Conservation (phyloP, 2,888 invertebrate species). For the Melinaea menophilus region DNA sequence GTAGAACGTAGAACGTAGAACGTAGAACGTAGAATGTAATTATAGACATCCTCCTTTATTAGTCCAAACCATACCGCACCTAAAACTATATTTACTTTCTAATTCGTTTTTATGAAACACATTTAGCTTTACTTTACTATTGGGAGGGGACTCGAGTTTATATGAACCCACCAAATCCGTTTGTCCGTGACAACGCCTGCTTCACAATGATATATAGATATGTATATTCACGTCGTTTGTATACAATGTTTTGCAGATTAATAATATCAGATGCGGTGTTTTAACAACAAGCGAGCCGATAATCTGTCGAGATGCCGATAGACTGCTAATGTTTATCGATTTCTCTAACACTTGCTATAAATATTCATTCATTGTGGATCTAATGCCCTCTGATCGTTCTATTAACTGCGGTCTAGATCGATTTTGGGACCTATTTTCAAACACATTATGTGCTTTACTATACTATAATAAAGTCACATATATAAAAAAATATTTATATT, state of each 20-base stretch:
- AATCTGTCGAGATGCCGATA: slow-evolving; percentile 30
- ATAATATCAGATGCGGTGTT: slow-evolving; percentile 21
- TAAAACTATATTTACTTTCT: too few relatives aligned
- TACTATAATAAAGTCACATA: too few relatives aligned
- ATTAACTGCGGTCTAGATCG: slow-evolving; percentile 24
- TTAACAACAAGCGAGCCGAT: slow-evolving; percentile 25
- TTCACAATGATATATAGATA: too few relatives aligned
- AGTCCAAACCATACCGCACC: too few relatives aligned
- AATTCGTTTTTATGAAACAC: too few relatives aligned
- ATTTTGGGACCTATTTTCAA: slow-evolving; percentile 1
- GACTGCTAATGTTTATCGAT: slow-evolving; percentile 42
- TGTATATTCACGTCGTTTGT: slow-evolving; percentile 1
- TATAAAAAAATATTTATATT: too few relatives aligned
- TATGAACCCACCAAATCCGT: too few relatives aligned
- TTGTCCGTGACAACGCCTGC: too few relatives aligned
- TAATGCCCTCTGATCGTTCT: slow-evolving; percentile 23
- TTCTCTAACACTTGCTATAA: slow-evolving; percentile 33
- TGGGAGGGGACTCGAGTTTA: too few relatives aligned
- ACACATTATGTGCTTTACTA: too few relatives aligned
- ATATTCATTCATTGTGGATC: slow-evolving; percentile 34
- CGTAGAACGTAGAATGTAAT: neutral
- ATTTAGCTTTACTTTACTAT: too few relatives aligned
- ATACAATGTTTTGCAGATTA: slow-evolving; percentile 22
- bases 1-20: too few relatives aligned
- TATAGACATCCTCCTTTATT: neutral